A percentile compares a stretch with the other conserved stretches of the same genome.
These are phyloP conservation scores for Notodonta ziczac DNA, from an alignment of 2,888 invertebrate genomes.

Conservation along the genomic window DNA sequence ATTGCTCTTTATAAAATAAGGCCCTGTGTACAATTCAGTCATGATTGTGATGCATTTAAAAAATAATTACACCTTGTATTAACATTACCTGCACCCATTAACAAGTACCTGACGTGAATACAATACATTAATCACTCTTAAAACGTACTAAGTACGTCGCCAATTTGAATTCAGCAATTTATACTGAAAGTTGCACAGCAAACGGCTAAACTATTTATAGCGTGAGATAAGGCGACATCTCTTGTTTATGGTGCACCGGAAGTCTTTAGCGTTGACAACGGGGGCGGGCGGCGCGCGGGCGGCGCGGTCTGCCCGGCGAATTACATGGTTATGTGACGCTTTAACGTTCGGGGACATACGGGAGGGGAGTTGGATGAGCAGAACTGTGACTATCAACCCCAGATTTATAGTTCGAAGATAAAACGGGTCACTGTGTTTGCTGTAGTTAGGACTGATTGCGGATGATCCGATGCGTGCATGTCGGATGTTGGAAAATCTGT, in stretches of 20 bases:
- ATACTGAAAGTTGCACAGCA: slow-evolving; percentile 28
- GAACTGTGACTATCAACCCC: neutral
- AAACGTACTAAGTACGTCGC: slow-evolving; percentile 9
- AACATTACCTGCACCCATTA: too few relatives aligned
- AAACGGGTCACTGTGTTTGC: too few relatives aligned
- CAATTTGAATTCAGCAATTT: slow-evolving; percentile 23
- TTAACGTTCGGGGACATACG: slow-evolving; percentile 44
- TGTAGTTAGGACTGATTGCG: too few relatives aligned
- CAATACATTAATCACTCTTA: slow-evolving; percentile 14
- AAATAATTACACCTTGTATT: too few relatives aligned
- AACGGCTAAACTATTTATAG: slow-evolving; percentile 62
- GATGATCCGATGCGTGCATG: too few relatives aligned
- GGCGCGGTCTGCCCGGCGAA: slow-evolving; percentile 54
- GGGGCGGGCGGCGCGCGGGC: slow-evolving; percentile 23
- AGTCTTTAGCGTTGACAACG: slow-evolving; percentile 69
- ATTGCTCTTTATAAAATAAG: too few relatives aligned
- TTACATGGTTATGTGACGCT: slow-evolving; percentile 64
- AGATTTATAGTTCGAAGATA: too few relatives aligned
- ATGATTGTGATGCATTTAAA: too few relatives aligned
- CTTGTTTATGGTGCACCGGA: slow-evolving; percentile 72
- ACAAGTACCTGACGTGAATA: neutral
- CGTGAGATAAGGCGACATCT: slow-evolving; percentile 69
- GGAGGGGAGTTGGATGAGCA: slow-evolving; percentile 11
- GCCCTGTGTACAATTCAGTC: too few relatives aligned
- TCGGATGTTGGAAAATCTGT: too few relatives aligned